Conservation (phyloP, 2,797 vertebrate species). For the Hyperoplus immaculatus region DNA sequence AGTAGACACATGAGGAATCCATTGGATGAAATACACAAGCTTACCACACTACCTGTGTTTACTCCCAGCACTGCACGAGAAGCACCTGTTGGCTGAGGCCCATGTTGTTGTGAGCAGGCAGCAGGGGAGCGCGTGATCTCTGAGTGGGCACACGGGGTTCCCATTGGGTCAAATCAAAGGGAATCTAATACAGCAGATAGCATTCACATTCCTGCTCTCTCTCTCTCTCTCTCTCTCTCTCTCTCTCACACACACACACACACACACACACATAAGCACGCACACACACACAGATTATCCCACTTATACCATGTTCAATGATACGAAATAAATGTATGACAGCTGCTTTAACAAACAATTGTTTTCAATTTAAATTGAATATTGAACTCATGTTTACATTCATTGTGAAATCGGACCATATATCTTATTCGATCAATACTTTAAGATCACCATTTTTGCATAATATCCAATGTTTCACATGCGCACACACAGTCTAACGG, state of each 20-base stretch:
- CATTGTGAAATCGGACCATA: too few species aligned
- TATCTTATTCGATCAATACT: too few species aligned
- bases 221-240: not conserved
- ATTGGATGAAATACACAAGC: not conserved
- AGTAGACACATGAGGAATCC: not conserved
- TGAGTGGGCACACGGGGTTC: slow-evolving; percentile 14
- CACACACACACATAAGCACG: slow-evolving; percentile 4
- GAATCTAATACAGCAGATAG: slow-evolving; percentile 69
- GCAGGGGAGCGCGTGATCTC: slow-evolving; percentile 17
- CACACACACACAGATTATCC: too few species aligned
- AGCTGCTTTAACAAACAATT: too few species aligned
- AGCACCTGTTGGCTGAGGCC: slow-evolving; percentile 33
- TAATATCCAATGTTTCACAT: too few species aligned
- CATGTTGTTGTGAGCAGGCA: slow-evolving; percentile 35
- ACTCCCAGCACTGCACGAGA: not conserved
- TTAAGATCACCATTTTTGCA: too few species aligned
- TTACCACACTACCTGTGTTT: too few species aligned
- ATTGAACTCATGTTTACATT: too few species aligned
- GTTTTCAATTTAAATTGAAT: too few species aligned
- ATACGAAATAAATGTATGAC: too few species aligned
- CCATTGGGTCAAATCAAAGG: slow-evolving; percentile 67
- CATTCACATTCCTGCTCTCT: slow-evolving; percentile 71
- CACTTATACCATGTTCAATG: too few species aligned
- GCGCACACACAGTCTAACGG: too few species aligned
- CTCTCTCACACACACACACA: not conserved